Percentiles rank a stretch among this genome's conserved stretches.
phyloP scores from a whole-genome alignment of 2,888 invertebrate species.

The Ornithoptera priamus region DNA sequence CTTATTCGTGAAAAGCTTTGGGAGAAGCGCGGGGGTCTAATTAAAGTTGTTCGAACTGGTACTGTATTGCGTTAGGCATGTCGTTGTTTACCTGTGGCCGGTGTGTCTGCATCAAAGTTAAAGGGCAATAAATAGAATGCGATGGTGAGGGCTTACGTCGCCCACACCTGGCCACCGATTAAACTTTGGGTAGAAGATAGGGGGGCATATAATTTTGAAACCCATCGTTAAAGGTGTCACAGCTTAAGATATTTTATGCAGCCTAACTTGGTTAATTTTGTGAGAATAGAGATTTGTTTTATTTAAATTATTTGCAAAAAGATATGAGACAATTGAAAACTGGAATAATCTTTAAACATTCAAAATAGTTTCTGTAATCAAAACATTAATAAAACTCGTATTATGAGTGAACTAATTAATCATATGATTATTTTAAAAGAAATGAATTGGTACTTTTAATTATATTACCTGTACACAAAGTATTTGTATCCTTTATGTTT shows the following conservation, averaged over 20 bases:
- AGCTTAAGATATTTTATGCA: constrained; percentile 2
- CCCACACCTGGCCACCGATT: constrained; percentile 68
- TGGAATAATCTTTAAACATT: too few species aligned
- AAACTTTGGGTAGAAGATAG: constrained; percentile 56
- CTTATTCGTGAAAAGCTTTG: too few species aligned
- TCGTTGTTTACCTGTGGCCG: constrained; percentile 33
- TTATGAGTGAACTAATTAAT: too few species aligned
- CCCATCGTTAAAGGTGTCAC: constrained; percentile 43
- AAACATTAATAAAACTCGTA: too few species aligned
- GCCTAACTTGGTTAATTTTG: constrained; percentile 4
- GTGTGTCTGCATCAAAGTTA: constrained; percentile 41
- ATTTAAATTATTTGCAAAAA: too few species aligned
- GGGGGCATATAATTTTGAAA: constrained; percentile 53
- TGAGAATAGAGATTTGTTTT: too few species aligned
- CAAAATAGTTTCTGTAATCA: too few species aligned
- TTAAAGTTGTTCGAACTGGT: constrained; percentile 17
- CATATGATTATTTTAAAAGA: too few species aligned
- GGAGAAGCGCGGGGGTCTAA: constrained; percentile 3
- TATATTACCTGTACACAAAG: too few species aligned
- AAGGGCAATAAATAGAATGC: constrained; percentile 60
- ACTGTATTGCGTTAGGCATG: constrained; percentile 27
- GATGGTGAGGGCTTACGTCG: constrained; percentile 48
- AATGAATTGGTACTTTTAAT: too few species aligned
- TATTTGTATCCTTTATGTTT: too few species aligned
- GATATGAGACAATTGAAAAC: too few species aligned